Evolutionary conservation across 2,113 vertebrate species (phyloP).

Genomic region (Otis tarda): DNA sequence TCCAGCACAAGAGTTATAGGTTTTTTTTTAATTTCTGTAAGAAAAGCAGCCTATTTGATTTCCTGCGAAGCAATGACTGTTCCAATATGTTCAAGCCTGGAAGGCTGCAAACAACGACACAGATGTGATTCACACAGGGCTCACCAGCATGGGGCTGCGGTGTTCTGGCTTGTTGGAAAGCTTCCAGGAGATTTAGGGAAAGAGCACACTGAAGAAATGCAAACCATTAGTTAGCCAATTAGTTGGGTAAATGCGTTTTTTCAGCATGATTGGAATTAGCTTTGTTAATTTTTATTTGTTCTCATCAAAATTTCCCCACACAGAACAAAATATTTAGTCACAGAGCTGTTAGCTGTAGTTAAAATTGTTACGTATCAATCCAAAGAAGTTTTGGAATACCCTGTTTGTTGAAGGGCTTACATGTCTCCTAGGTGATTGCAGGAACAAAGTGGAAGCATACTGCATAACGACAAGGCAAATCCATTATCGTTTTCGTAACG

Average conservation of each 20-base stretch:
- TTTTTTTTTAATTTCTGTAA: conserved; percentile 28
- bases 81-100: conserved; percentile 60
- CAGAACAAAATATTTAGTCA: conserved; percentile 16
- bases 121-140: conserved; percentile 36
- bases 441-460: neutral
- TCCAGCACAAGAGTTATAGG: conserved; percentile 19
- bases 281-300: conserved; percentile 65
- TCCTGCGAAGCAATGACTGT: conserved; percentile 8
- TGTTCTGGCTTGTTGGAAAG: conserved; percentile 28
- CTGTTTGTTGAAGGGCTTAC: conserved; percentile 43
- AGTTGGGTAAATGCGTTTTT: conserved; percentile 40
- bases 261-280: neutral
- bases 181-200: conserved; percentile 16
- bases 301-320: conserved; percentile 22
- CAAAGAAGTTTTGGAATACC: conserved; percentile 23
- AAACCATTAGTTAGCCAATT: conserved; percentile 46
- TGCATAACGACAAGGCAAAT: neutral
- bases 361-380: conserved; percentile 37
- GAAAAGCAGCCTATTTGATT: neutral
- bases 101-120: conserved; percentile 37
- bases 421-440: conserved; percentile 14
- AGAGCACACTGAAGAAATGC: neutral
- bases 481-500: neutral
- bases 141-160: conserved; percentile 22
- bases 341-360: conserved; percentile 13